phyloP scores from a whole-genome alignment of 2,113 vertebrate species.

The Tricholaema leucomelas region DNA sequence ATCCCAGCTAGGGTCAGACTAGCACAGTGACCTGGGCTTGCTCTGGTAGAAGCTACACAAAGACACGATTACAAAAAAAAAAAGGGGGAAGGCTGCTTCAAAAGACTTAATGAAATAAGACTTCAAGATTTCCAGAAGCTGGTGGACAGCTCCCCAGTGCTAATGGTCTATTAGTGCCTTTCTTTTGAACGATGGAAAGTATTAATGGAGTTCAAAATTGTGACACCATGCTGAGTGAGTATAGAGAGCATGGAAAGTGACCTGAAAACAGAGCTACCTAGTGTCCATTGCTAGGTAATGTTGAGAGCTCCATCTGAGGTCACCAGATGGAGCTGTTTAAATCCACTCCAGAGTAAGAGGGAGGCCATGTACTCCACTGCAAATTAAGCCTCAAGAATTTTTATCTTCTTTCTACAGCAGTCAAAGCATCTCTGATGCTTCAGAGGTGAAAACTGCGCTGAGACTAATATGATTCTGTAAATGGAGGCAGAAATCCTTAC shows the following conservation, averaged over 20 bases:
- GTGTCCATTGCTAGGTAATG: not conserved
- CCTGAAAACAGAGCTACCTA: not conserved
- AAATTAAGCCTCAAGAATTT: not conserved
- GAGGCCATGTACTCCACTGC: not conserved
- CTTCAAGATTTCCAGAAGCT: not conserved
- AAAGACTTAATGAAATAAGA: not conserved
- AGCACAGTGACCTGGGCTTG: not conserved
- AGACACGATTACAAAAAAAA: not conserved
- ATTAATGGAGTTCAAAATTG: not conserved
- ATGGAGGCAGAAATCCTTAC: slow-evolving; percentile 27
- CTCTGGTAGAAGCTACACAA: not conserved
- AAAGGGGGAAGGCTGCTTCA: not conserved
- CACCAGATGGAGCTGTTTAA: not conserved
- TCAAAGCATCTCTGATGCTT: not conserved
- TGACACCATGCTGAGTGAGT: not conserved
- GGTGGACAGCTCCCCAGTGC: not conserved
- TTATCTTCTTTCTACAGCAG: not conserved
- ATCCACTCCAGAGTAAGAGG: not conserved
- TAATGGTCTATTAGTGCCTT: not conserved
- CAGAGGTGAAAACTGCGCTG: not conserved
- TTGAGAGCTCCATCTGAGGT: not conserved
- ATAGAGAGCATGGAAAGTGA: not conserved
- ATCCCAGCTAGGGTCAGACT: no score
- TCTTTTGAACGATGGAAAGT: not conserved
- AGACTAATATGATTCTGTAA: not conserved